Base-by-base conservation (phyloP, 2,888 invertebrate species). In the Panopea generosa region DNA sequence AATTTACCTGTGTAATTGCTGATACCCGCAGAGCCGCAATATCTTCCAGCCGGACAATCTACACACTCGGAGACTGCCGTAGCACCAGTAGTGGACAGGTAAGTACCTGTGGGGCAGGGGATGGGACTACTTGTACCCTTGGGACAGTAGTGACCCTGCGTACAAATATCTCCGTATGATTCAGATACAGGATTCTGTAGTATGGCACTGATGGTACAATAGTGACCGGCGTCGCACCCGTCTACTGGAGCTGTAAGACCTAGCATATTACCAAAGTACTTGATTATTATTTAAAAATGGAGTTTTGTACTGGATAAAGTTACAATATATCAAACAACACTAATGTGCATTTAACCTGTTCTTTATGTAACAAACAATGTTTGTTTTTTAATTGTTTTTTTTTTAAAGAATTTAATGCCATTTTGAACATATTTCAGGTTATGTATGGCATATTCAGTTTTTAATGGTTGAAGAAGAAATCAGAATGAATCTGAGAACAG, bases 31-130 rank as follows among this genome's bases (percentile, higher is more conserved):
- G 74, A 76, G 7, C 74, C 87, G 82, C 91, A 91, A 79, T 87
- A 91, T 40, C 86, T 84, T 18, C 91, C 91, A 11, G 88, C 88
- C 6, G 90, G 86, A 77, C 91, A 91, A 62, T 83, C 80, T n/a
- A 89, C 75, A 74, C 91, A 91, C 56, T 91, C 84, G 14, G 56
- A 14, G 2, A 79, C 47, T 0, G 65, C 68, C 0, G 57, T 55
- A 9, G 73, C 81, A 0, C 86, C 85, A 7, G 84, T 86, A 49
- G 86, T 86, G 1, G 87, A 83, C 27, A 86, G 74, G 82, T 85
- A 91, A 0, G 91, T 90, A 11, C 92, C 92, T 0, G 83, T 68
- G 0, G 91, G 91, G 76, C 92, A 92, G 24, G 87, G 84, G 1
- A 78, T 65, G 2, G 91, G 88, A n/a, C 82, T 83, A 2, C 84